Conservation (phyloP, 2,888 invertebrate species). For the Trypoxylon attenuatum region DNA sequence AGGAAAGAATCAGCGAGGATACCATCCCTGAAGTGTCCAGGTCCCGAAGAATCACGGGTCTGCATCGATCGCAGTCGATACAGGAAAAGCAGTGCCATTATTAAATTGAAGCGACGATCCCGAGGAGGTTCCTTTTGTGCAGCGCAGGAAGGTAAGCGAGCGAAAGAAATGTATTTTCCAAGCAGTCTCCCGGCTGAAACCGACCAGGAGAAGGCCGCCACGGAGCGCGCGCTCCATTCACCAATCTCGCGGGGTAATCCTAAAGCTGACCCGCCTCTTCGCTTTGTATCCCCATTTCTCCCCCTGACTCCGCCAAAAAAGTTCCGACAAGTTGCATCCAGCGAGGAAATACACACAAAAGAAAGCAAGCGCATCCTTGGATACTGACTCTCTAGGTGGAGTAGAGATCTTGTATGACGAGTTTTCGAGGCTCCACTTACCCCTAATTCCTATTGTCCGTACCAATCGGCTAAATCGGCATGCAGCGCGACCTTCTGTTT, state of each 20-base stretch:
- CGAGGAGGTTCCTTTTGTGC: slow-evolving; percentile 59
- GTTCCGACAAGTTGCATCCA: slow-evolving; percentile 3
- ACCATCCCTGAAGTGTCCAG: too few relatives aligned
- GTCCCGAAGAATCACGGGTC: slow-evolving; percentile 21
- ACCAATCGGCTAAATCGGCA: too few relatives aligned
- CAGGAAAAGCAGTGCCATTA: slow-evolving; percentile 60
- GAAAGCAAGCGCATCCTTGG: too few relatives aligned
- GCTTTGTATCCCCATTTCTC: too few relatives aligned
- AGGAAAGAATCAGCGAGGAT: too few relatives aligned
- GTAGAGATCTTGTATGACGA: too few relatives aligned
- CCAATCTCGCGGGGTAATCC: slow-evolving; percentile 35
- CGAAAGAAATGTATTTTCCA: slow-evolving; percentile 58
- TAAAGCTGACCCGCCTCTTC: slow-evolving; percentile 21
- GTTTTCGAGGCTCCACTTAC: too few relatives aligned
- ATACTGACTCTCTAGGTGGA: too few relatives aligned
- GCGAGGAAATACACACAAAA: neutral
- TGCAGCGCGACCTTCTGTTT: too few relatives aligned
- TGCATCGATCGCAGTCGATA: slow-evolving; percentile 60
- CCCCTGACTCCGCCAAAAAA: too few relatives aligned
- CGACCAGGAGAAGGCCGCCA: too few relatives aligned
- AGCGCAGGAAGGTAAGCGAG: slow-evolving; percentile 40
- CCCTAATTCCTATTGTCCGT: too few relatives aligned
- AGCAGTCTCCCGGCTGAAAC: slow-evolving; percentile 31
- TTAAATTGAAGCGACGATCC: slow-evolving; percentile 64
- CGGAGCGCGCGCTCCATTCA: slow-evolving; percentile 19